Conservation (phyloP, 2,888 invertebrate genomes). For the Drosophila helvetica region DNA sequence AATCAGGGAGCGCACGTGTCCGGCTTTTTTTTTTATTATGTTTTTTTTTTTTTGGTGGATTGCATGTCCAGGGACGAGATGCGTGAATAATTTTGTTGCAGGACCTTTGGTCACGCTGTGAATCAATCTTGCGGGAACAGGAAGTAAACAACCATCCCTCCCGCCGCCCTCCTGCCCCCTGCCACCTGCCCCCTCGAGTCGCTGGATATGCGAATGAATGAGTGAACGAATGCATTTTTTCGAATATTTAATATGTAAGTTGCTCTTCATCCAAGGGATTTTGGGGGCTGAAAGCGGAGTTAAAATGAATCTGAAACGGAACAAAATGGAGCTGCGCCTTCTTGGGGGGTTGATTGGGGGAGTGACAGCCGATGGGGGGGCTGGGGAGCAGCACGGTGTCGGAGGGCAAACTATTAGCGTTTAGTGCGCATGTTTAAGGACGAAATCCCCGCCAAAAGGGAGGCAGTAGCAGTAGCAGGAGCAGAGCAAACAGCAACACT, state of each 20-base stretch:
- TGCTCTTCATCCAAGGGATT: constrained; percentile 45
- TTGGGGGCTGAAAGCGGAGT: neutral
- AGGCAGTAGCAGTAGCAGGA: constrained; percentile 17
- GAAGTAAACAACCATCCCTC: constrained; percentile 57
- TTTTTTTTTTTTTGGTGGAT: constrained; percentile 46
- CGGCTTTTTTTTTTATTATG: constrained; percentile 46
- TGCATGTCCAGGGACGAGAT: constrained; percentile 64
- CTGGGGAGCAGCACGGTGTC: neutral
- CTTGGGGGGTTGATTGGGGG: constrained; percentile 45
- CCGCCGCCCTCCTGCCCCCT: neutral
- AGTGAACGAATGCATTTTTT: constrained; percentile 54
- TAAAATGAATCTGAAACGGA: constrained; percentile 8
- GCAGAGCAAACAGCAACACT: constrained; percentile 72
- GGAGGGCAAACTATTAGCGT: constrained; percentile 75
- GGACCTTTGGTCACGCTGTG: constrained; percentile 79
- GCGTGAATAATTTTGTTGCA: constrained; percentile 76
- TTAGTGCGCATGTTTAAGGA: constrained; percentile 76
- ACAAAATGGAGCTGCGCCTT: constrained; percentile 70
- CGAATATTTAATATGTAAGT: constrained; percentile 60
- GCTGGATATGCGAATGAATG: neutral
- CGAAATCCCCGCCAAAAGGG: constrained; percentile 45
- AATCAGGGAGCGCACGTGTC: constrained; percentile 66
- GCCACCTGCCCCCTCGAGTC: neutral
- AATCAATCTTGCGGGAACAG: constrained; percentile 75
- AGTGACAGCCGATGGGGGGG: constrained; percentile 28